Percentiles rank a stretch among this genome's conserved stretches.
phyloP scores from a whole-genome alignment of 2,888 invertebrate species.

The Ametastegia equiseti region DNA sequence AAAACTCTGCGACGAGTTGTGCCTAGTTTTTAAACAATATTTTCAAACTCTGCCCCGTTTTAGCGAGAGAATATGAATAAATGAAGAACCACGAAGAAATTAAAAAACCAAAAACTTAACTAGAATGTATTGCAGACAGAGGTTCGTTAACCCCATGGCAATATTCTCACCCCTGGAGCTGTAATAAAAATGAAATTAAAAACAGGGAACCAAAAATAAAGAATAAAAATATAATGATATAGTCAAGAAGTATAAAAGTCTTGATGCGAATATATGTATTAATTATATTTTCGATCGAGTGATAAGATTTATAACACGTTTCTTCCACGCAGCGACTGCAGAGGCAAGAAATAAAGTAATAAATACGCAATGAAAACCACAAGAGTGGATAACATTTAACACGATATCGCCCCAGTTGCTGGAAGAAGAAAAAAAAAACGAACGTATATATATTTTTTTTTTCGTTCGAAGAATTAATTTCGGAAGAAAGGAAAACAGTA shows the following conservation, averaged over 20 bases:
- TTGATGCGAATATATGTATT: neutral
- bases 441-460: too few relatives aligned
- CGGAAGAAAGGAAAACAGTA: too few relatives aligned
- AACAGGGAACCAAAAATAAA: neutral
- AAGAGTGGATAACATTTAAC: too few relatives aligned
- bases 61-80: neutral
- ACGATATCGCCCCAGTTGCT: too few relatives aligned
- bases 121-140: neutral
- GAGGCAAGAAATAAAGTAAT: neutral
- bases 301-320: neutral
- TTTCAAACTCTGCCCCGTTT: neutral
- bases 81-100: neutral
- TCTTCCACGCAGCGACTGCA: neutral
- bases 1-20: neutral
- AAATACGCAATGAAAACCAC: neutral
- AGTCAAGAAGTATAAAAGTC: neutral
- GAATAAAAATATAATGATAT: neutral
- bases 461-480: too few relatives aligned
- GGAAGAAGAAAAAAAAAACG: neutral
- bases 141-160: conserved; percentile 1
- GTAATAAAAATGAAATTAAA: neutral
- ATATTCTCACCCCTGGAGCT: neutral
- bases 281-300: neutral
- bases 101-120: neutral
- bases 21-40: neutral